Conservation (phyloP, 2,888 invertebrate species). For the Drosophila villosipedis region DNA sequence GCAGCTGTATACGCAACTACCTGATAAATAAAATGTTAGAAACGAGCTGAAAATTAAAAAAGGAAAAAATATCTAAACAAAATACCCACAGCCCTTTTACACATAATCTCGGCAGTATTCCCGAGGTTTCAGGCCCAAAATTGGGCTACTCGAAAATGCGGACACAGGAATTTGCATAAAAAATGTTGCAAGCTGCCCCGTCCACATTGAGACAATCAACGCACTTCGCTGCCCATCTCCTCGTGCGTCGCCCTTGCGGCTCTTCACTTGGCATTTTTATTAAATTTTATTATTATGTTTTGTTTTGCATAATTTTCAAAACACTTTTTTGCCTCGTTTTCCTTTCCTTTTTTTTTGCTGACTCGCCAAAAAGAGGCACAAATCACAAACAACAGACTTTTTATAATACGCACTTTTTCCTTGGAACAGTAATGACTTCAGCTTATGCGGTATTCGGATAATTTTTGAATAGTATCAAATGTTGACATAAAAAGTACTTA, state of each 20-base stretch:
- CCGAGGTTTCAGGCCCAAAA: conserved; percentile 14
- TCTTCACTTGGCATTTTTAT: conserved; percentile 62
- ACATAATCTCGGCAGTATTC: conserved; percentile 32
- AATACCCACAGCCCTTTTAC: conserved; percentile 42
- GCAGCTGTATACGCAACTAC: conserved; percentile 77
- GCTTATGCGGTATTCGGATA: not conserved
- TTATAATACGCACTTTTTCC: conserved; percentile 2
- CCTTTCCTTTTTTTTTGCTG: conserved; percentile 1
- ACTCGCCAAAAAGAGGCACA: conserved; percentile 9
- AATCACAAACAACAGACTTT: conserved; percentile 32
- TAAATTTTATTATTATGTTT: conserved; percentile 77
- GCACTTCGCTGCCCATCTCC: conserved; percentile 22
- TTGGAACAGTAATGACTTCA: not conserved
- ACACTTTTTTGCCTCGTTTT: conserved; percentile 15
- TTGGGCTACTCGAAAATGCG: conserved; percentile 39
- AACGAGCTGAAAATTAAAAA: not conserved
- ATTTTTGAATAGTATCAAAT: not conserved
- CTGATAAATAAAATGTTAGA: conserved; percentile 60
- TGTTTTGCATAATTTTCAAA: conserved; percentile 75
- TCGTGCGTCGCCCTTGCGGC: conserved; percentile 10
- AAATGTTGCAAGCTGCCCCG: conserved; percentile 58
- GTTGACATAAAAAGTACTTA: not conserved
- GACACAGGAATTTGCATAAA: conserved; percentile 70
- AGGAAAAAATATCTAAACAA: not conserved
- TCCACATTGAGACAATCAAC: conserved; percentile 50